Evolutionary conservation across 2,888 invertebrate species (phyloP).

Genomic region (Volucella zonaria): DNA sequence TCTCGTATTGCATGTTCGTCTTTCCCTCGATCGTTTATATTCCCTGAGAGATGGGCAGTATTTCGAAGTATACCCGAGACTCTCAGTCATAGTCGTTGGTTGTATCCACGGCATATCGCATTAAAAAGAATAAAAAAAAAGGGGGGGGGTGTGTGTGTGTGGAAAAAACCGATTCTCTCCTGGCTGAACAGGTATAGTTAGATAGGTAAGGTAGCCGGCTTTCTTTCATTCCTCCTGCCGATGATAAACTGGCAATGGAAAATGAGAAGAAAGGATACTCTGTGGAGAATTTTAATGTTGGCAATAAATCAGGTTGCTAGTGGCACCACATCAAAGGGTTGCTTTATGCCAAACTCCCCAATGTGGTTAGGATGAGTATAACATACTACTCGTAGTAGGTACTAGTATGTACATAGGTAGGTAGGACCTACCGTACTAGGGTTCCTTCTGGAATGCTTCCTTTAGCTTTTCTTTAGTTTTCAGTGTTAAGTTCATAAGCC

Average conservation of each 20-base stretch:
- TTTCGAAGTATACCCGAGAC: constrained; percentile 45
- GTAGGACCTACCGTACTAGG: neutral
- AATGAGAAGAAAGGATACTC: constrained; percentile 63
- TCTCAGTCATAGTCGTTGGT: too few relatives aligned
- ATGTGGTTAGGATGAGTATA: neutral
- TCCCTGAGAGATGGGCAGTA: constrained; percentile 12
- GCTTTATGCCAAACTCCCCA: neutral
- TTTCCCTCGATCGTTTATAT: constrained; percentile 18
- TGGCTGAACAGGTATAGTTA: neutral
- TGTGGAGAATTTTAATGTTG: constrained; percentile 71
- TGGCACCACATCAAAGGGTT: constrained; percentile 69
- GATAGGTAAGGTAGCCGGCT: constrained; percentile 2
- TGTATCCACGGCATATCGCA: constrained; percentile 52
- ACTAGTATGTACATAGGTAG: neutral
- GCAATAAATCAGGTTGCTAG: constrained; percentile 71
- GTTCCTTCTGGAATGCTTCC: neutral
- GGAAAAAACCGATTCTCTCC: constrained; percentile 40
- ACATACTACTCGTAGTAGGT: neutral
- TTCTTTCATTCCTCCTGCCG: constrained; percentile 44
- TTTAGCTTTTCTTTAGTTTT: constrained; percentile 9
- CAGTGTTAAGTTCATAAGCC: constrained; percentile 42
- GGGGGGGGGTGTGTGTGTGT: too few relatives aligned
- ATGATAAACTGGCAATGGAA: constrained; percentile 67
- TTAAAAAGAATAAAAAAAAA: neutral
- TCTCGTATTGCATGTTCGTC: constrained; percentile 46